A percentile compares a stretch with the other conserved stretches of the same genome.
phyloP scores from a whole-genome alignment of 2,113 vertebrate species.

The Isurus oxyrinchus region DNA sequence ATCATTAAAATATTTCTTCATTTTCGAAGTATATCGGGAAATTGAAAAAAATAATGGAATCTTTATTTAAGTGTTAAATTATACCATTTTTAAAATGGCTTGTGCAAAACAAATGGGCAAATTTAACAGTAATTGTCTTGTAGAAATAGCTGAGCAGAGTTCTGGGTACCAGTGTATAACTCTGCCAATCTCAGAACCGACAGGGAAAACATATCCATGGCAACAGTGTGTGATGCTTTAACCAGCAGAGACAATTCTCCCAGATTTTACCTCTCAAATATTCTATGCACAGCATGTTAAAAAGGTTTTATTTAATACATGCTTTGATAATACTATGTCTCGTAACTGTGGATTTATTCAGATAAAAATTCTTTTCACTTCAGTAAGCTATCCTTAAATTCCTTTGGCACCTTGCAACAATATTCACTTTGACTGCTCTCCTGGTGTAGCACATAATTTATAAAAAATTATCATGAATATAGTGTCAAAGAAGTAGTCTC shows the following conservation, averaged over 20 bases:
- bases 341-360: background rate
- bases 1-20: background rate
- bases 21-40: background rate
- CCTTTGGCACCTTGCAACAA: background rate
- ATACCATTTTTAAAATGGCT: background rate
- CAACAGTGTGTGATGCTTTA: slow-evolving; percentile 61
- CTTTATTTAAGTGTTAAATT: slow-evolving; percentile 7
- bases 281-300: slow-evolving; percentile 83
- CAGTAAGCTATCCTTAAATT: background rate
- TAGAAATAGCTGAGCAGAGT: slow-evolving; percentile 22
- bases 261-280: slow-evolving; percentile 66
- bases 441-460: background rate
- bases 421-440: background rate
- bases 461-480: slow-evolving; percentile 17
- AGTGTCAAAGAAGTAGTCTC: background rate
- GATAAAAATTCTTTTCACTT: background rate
- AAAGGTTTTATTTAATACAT: slow-evolving; percentile 68
- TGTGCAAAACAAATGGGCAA: background rate
- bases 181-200: slow-evolving; percentile 62
- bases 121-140: background rate
- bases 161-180: slow-evolving; percentile 46
- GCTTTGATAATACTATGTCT: background rate
- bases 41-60: slow-evolving; percentile 9
- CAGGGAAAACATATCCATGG: slow-evolving; percentile 70
- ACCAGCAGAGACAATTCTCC: slow-evolving; percentile 59